Percentiles rank a stretch among this genome's conserved stretches.
These are phyloP conservation scores for Drosophila flavopinicola DNA, from an alignment of 2,888 invertebrate species.

Conservation along the genomic window DNA sequence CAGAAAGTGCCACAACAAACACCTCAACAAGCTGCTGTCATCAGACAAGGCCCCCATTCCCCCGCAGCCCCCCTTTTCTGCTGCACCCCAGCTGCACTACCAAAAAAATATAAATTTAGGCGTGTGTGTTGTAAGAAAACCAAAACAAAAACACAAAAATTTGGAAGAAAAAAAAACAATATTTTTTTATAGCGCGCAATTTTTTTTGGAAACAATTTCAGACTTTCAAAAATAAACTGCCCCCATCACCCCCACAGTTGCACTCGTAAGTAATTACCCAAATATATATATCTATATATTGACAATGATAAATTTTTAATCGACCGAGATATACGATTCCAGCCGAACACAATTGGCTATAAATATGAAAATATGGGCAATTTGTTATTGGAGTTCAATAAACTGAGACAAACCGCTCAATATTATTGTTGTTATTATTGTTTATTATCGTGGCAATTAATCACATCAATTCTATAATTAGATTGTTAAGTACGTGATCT, in stretches of 20 bases:
- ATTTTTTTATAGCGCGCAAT: slow-evolving; percentile 2
- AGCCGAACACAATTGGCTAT: slow-evolving; percentile 12
- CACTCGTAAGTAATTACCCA: slow-evolving; percentile 23
- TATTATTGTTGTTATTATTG: slow-evolving; percentile 14
- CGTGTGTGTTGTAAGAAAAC: slow-evolving; percentile 10
- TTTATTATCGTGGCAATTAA: slow-evolving; percentile 29
- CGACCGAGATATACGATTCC: slow-evolving; percentile 26
- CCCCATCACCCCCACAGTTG: neutral
- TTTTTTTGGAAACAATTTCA: slow-evolving; percentile 33
- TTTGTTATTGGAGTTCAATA: slow-evolving; percentile 34
- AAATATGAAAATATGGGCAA: slow-evolving; percentile 38
- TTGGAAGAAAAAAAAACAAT: neutral
- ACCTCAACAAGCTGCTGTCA: slow-evolving; percentile 24
- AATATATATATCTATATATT: slow-evolving; percentile 30
- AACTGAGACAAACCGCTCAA: slow-evolving; percentile 25
- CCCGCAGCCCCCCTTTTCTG: neutral
- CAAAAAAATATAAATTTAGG: slow-evolving; percentile 36
- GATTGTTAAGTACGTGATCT: slow-evolving; percentile 22
- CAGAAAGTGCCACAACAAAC: slow-evolving; percentile 52
- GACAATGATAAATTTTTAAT: slow-evolving; percentile 57
- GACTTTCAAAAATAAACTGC: slow-evolving; percentile 25
- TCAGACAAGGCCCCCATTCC: neutral
- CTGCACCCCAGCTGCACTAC: neutral
- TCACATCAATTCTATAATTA: slow-evolving; percentile 35
- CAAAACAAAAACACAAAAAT: neutral